Evolutionary conservation across 2,797 vertebrate genomes (phyloP).

Genomic region (Cheirogaleus major): DNA sequence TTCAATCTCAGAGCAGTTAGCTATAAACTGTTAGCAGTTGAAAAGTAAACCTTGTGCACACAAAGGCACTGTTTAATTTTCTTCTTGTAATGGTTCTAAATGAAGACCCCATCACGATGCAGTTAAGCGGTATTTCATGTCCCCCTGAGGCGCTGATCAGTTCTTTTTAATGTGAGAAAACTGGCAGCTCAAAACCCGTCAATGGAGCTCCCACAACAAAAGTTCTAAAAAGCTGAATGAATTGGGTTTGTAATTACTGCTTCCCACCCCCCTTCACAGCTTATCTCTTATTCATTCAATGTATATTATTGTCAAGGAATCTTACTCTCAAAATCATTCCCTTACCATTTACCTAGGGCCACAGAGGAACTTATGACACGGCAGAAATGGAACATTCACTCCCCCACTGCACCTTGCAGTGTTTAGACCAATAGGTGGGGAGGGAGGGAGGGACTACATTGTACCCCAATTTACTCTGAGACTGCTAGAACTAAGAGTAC

Average conservation of each 20-base stretch:
- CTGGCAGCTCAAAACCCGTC: slow-evolving; percentile 85
- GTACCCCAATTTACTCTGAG: slow-evolving; percentile 42
- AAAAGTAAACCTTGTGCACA: slow-evolving; percentile 85
- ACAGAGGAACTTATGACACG: slow-evolving; percentile 66
- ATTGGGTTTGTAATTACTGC: slow-evolving; percentile 88
- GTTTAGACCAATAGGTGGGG: slow-evolving; percentile 22
- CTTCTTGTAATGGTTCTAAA: slow-evolving; percentile 86
- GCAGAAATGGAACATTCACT: slow-evolving; percentile 4
- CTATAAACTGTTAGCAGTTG: slow-evolving; percentile 87
- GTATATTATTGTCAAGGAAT: slow-evolving; percentile 86
- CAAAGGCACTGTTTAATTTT: slow-evolving; percentile 89
- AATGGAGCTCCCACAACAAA: slow-evolving; percentile 86
- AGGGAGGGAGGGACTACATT: neutral
- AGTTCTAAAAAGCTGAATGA: slow-evolving; percentile 90
- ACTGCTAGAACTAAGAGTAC: slow-evolving; percentile 17
- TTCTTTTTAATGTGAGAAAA: slow-evolving; percentile 88
- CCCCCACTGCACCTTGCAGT: slow-evolving; percentile 28
- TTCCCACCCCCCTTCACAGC: slow-evolving; percentile 72
- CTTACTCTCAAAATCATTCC: slow-evolving; percentile 81
- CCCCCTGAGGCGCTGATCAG: slow-evolving; percentile 84
- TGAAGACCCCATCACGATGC: slow-evolving; percentile 86
- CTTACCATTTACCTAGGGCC: slow-evolving; percentile 70
- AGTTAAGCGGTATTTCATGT: slow-evolving; percentile 83
- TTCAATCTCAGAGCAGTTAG: slow-evolving; percentile 84
- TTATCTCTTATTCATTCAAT: slow-evolving; percentile 88